Evolutionary conservation across 1,140 invertebrate species (phyloP).

Genomic region (Galendromus occidentalis): DNA sequence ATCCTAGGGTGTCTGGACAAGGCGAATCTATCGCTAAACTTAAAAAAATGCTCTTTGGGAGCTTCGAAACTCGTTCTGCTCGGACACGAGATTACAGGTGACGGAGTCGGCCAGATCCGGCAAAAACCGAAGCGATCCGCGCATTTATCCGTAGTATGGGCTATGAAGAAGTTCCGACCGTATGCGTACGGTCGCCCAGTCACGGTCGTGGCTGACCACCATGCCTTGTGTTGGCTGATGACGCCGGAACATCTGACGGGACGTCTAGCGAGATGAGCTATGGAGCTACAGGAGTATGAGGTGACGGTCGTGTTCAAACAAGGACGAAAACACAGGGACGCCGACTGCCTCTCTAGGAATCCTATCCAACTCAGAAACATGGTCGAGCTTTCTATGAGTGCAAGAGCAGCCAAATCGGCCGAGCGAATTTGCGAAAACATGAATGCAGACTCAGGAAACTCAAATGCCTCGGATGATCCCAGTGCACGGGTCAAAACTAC

Average conservation of each 20-base stretch:
- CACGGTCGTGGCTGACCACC: background rate
- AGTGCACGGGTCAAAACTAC: too few relatives aligned
- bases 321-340: conserved; percentile 13
- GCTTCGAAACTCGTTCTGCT: conserved; percentile 15
- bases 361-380: too few relatives aligned
- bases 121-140: conserved; percentile 26
- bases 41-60: conserved; percentile 17
- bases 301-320: conserved; percentile 17
- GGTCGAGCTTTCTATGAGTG: too few relatives aligned
- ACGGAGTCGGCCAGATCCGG: conserved; percentile 25
- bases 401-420: too few relatives aligned
- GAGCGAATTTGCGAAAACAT: too few relatives aligned
- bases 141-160: conserved; percentile 19
- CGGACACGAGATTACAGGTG: conserved; percentile 22
- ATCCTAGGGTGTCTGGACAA: conserved; percentile 11
- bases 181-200: conserved; percentile 21
- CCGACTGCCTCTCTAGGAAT: conserved; percentile 9
- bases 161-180: conserved; percentile 9
- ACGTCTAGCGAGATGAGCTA: too few relatives aligned
- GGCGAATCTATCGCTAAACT: conserved; percentile 19
- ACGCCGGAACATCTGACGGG: too few relatives aligned
- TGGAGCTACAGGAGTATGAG: conserved; percentile 17
- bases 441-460: too few relatives aligned
- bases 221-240: background rate
- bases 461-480: too few relatives aligned